Conservation (phyloP, 2,113 vertebrate species). For the Pseudorhombus dupliciocellatus region DNA sequence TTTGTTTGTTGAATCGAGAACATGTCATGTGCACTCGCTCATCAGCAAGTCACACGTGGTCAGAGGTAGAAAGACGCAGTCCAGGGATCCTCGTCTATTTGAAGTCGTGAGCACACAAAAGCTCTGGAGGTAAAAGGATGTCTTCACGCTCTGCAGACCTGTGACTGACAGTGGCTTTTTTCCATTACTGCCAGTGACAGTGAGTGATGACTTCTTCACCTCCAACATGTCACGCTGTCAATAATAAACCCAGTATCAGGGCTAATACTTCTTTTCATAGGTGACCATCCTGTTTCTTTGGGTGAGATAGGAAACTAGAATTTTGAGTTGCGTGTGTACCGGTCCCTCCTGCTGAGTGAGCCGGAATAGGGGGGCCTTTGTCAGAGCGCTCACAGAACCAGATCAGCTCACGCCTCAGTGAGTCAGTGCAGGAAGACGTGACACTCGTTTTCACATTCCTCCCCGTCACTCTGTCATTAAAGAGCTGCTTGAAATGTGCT, state of each 20-base stretch:
- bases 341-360: slow-evolving; percentile 51
- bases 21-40: no score
- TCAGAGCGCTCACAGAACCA: slow-evolving; percentile 48
- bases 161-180: no score
- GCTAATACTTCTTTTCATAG: background rate
- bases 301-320: background rate
- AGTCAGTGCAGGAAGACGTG: slow-evolving; percentile 1
- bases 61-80: background rate
- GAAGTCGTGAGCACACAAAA: no score
- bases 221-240: no score
- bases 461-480: background rate
- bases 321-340: slow-evolving; percentile 5
- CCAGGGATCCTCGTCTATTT: background rate
- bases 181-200: no score
- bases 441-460: slow-evolving; percentile 9
- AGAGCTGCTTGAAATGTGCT: background rate
- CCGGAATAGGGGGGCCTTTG: slow-evolving; percentile 41
- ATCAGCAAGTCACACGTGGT: background rate
- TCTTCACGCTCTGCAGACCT: no score
- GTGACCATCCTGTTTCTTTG: background rate
- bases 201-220: no score
- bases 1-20: no score
- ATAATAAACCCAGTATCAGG: no score
- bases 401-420: slow-evolving; percentile 19
- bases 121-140: no score